phyloP scores from a whole-genome alignment of 2,888 invertebrate species.

The Caenorhabditis drosophilae region DNA sequence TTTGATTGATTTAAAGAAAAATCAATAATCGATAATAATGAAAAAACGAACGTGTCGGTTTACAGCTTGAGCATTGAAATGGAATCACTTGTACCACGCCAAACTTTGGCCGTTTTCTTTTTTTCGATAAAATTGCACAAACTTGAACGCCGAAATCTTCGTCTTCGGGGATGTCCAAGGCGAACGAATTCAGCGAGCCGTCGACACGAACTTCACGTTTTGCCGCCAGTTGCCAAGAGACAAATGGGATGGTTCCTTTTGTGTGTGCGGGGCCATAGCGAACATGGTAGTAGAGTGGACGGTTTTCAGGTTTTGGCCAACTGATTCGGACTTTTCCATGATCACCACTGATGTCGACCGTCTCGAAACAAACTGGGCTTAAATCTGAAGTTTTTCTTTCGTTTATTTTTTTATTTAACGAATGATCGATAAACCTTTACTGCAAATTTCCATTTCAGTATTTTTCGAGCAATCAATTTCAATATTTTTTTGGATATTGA shows the following conservation, averaged over 20 bases:
- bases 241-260: constrained; percentile 55
- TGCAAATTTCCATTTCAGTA: constrained; percentile 53
- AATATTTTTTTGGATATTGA: constrained; percentile 61
- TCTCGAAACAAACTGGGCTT: constrained; percentile 51
- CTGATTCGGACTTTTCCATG: constrained; percentile 52
- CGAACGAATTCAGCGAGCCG: constrained; percentile 48
- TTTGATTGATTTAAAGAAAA: constrained; percentile 3
- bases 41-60: constrained; percentile 32
- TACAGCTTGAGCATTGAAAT: constrained; percentile 58
- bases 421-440: constrained; percentile 37
- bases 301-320: constrained; percentile 45
- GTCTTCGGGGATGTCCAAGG: constrained; percentile 52
- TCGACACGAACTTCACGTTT: constrained; percentile 57
- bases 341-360: constrained; percentile 48
- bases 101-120: constrained; percentile 52
- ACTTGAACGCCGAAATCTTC: constrained; percentile 61
- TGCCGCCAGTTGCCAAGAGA: constrained; percentile 55
- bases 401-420: too few relatives aligned
- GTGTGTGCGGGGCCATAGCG: constrained; percentile 56
- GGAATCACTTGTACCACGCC: constrained; percentile 60
- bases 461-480: constrained; percentile 64
- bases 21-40: constrained; percentile 4
- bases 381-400: constrained; percentile 30
- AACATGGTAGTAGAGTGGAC: constrained; percentile 59
- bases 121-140: constrained; percentile 47